Evolutionary conservation across 2,113 vertebrate species (phyloP), one percentile per base, ranked within the genome.

Genomic region (Empidonax alnorum): DNA sequence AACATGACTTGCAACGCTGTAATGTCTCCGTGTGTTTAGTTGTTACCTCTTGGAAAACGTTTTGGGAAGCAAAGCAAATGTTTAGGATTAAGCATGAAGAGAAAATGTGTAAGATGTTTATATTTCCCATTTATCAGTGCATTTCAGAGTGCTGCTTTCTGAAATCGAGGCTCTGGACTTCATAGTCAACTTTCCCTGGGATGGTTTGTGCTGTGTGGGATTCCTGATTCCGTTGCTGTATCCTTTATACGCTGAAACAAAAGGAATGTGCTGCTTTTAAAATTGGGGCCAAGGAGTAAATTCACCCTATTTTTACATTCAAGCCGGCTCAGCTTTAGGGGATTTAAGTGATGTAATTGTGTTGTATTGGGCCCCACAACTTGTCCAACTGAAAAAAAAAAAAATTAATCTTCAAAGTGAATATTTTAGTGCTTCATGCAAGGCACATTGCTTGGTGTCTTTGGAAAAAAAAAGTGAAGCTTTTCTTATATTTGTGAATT

Each of bases 341-440:
- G 95, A 97, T 97, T 97, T 94, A 83, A 97, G 84, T 90, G 91
- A 89, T 97, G 77, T 88, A 84, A 97, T 96, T 96, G 66, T 90
- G 75, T 97, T 97, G 73, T 96, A 86, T 75, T 95, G 14, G 23
- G 89, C 90, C 93, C 81, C 87, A 96, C 90, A 96, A 93, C 90
- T 94, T 76, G 94, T 78, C 94, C 80, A 75, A 88, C 61, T 84
- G 82, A 91, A 67, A 80, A 94, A 94, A 95, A 95, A 94, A 90
- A 95, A 94, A 90, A 79, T 75, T 41, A 94, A 96, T 96, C 96
- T 97, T 97, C 97, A 98, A 97, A 97, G 96, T 95, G 87, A 90
- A 75, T 89, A 91, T 97, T 94, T 61, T 46, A 92, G 84, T 78
- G 39, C 72, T 95, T 95, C 93, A 91, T 96, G 77, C 75, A 93